Percentiles rank a stretch among this genome's conserved stretches.
Evolutionary conservation across 2,888 invertebrate species (phyloP).

Genomic region (Geotrupes spiniger): DNA sequence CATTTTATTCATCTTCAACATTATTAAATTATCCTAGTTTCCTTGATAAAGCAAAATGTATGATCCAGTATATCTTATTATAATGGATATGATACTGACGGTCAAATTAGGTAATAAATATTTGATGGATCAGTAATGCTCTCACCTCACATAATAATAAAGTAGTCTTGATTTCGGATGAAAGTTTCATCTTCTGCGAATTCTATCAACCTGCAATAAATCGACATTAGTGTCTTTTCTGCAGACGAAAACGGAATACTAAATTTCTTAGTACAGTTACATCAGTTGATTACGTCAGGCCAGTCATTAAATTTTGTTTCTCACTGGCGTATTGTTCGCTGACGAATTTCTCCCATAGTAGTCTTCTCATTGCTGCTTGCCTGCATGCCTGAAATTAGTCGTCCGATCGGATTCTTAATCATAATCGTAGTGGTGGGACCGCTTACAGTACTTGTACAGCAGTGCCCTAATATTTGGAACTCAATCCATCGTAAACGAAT

Average conservation of each 20-base stretch:
- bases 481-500: too few relatives aligned
- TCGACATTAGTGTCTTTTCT: too few relatives aligned
- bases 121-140: too few relatives aligned
- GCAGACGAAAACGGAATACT: slow-evolving; percentile 6
- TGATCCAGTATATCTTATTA: too few relatives aligned
- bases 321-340: slow-evolving; percentile 77
- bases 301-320: slow-evolving; percentile 67
- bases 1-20: too few relatives aligned
- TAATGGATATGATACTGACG: too few relatives aligned
- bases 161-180: slow-evolving; percentile 82
- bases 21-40: too few relatives aligned
- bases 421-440: neutral
- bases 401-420: neutral
- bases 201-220: slow-evolving; percentile 62
- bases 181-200: slow-evolving; percentile 71
- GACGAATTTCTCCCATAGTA: slow-evolving; percentile 69
- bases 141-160: slow-evolving; percentile 71
- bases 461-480: slow-evolving; percentile 64
- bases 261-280: slow-evolving; percentile 67
- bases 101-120: too few relatives aligned
- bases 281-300: slow-evolving; percentile 67
- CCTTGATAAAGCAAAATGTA: too few relatives aligned
- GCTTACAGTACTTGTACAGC: slow-evolving; percentile 67
- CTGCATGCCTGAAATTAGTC: slow-evolving; percentile 61
- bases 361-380: slow-evolving; percentile 57